A percentile compares a stretch with the other conserved stretches of the same genome.
These are phyloP conservation scores for Danionella cerebrum DNA, from an alignment of 2,113 vertebrate genomes.

Conservation along the genomic window DNA sequence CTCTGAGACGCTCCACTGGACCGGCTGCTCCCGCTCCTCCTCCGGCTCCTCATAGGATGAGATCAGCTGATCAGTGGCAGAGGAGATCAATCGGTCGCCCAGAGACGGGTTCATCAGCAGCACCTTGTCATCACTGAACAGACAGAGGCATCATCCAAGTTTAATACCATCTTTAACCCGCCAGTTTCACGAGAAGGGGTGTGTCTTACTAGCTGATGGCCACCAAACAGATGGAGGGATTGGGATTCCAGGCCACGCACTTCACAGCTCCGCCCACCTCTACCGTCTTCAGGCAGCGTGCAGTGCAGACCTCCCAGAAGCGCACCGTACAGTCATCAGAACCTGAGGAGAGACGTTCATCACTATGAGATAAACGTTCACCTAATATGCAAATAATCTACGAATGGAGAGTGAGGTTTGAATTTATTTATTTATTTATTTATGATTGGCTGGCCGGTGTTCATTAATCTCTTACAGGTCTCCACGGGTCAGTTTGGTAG, in stretches of 20 bases:
- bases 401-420: no score
- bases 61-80: constrained; percentile 70
- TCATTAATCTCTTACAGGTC: no score
- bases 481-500: no score
- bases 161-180: neutral
- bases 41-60: constrained; percentile 48
- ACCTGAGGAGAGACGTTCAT: constrained; percentile 52
- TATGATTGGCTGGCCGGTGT: no score
- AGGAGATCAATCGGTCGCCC: constrained; percentile 68
- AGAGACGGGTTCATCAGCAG: constrained; percentile 73
- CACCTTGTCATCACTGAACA: constrained; percentile 65
- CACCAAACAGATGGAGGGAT: constrained; percentile 68
- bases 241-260: constrained; percentile 82
- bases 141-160: neutral
- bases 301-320: constrained; percentile 83
- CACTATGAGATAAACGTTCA: neutral
- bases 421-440: no score
- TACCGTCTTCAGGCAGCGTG: constrained; percentile 75
- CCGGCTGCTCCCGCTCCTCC: constrained; percentile 55
- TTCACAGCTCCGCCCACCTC: constrained; percentile 68
- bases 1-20: constrained; percentile 60
- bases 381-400: neutral
- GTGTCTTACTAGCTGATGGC: constrained; percentile 55
- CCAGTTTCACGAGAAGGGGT: neutral
- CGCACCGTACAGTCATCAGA: constrained; percentile 75